These are phyloP conservation scores for Malurus alboscapulatus DNA, from an alignment of 2,113 vertebrate species.

Conservation along the genomic window DNA sequence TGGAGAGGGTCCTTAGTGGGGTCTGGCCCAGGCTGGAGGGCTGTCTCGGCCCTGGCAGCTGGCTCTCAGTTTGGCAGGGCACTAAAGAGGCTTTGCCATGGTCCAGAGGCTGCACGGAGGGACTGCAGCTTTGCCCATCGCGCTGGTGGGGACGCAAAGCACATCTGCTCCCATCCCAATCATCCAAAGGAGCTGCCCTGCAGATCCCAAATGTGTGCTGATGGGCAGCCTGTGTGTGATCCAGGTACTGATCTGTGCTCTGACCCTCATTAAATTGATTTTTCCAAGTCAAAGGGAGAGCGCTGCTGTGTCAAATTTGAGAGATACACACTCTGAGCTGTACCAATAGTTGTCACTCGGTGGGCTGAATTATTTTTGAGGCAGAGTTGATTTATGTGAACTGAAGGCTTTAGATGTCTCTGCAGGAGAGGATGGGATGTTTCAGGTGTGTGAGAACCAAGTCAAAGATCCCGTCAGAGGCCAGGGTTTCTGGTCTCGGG, in stretches of 20 bases:
- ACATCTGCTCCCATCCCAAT: rapidly evolving
- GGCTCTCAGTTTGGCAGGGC: background rate
- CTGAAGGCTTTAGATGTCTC: background rate
- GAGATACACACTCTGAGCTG: background rate
- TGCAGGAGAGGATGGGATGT: background rate
- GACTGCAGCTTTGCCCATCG: background rate
- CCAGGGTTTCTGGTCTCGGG: background rate
- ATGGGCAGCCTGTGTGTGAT: background rate
- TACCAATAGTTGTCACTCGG: conserved; percentile 5
- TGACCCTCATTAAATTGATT: conserved; percentile 17
- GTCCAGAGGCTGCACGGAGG: background rate
- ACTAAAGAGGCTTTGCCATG: background rate
- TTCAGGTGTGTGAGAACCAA: background rate
- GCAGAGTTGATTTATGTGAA: conserved; percentile 46
- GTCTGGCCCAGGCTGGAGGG: background rate
- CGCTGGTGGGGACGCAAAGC: background rate
- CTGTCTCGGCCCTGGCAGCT: background rate
- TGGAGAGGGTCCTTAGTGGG: background rate
- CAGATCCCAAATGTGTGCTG: rapidly evolving
- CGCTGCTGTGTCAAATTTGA: background rate
- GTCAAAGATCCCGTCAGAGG: background rate
- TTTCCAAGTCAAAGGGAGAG: conserved; percentile 10
- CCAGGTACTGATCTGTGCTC: background rate
- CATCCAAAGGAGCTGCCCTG: background rate
- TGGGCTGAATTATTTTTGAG: conserved; percentile 9